Percentiles rank a stretch among this genome's conserved stretches.
phyloP scores from a whole-genome alignment of 1,140 invertebrate genomes.

The Drosophila trapezifrons region DNA sequence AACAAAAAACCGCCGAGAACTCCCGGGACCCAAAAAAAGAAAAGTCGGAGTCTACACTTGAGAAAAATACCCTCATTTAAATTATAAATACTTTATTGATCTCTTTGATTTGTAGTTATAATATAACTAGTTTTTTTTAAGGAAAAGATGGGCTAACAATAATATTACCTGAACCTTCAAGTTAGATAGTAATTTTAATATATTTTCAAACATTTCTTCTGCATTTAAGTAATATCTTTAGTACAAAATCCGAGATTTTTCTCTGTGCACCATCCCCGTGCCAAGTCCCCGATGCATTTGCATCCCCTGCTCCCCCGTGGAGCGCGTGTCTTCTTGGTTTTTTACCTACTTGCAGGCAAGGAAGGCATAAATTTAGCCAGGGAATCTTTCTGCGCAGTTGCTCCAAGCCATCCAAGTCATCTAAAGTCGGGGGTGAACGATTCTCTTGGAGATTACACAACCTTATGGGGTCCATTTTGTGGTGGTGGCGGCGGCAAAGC shows the following conservation, averaged over 20 bases:
- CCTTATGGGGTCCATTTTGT: conserved; percentile 29
- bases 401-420: conserved; percentile 36
- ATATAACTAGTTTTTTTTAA: too few species aligned
- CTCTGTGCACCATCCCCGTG: conserved; percentile 15
- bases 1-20: conserved; percentile 35
- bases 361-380: conserved; percentile 24
- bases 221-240: background rate
- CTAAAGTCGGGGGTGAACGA: conserved; percentile 7
- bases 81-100: too few species aligned
- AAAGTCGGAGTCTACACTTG: conserved; percentile 26
- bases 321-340: conserved; percentile 68
- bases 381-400: conserved; percentile 61
- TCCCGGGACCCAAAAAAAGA: conserved; percentile 16
- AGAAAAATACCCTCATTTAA: background rate
- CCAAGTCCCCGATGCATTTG: conserved; percentile 20
- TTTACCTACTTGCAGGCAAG: conserved; percentile 32
- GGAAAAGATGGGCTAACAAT: too few species aligned
- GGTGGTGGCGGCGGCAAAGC: conserved; percentile 14
- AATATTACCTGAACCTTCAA: background rate
- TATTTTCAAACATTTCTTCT: background rate
- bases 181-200: background rate
- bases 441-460: conserved; percentile 49
- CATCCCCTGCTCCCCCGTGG: conserved; percentile 57
- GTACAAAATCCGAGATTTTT: background rate
- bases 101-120: too few species aligned